Evolutionary conservation across 2,888 invertebrate species (phyloP).

Genomic region (Eurytoma adleriae): DNA sequence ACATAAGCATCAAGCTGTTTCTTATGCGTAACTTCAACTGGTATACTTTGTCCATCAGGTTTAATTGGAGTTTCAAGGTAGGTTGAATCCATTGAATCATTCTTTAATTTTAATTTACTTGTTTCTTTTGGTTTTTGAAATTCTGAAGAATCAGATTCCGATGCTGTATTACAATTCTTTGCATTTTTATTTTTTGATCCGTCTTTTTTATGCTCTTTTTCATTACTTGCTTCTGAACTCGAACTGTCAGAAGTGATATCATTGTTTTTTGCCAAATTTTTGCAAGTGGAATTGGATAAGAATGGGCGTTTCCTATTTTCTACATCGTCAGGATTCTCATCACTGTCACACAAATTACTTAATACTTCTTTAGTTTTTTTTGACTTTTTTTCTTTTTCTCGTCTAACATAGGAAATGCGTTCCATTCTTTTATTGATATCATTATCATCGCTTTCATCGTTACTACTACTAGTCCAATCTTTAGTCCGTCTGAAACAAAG

Average conservation of each 20-base stretch:
- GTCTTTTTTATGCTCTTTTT: background rate
- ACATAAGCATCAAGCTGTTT: conserved; percentile 41
- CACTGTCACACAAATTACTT: conserved; percentile 58
- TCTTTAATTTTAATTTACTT: conserved; percentile 14
- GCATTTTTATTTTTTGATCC: background rate
- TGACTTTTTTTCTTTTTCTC: conserved; percentile 37
- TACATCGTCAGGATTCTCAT: conserved; percentile 47
- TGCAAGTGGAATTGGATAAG: conserved; percentile 1
- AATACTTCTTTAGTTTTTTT: conserved; percentile 50
- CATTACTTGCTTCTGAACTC: conserved; percentile 6
- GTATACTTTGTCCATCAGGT: conserved; percentile 52
- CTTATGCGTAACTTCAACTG: conserved; percentile 44
- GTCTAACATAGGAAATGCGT: conserved; percentile 54
- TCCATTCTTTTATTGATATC: conserved; percentile 8
- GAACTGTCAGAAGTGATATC: conserved; percentile 14
- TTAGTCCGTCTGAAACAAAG: conserved; percentile 69
- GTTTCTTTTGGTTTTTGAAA: conserved; percentile 57
- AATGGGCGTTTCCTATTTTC: conserved; percentile 16
- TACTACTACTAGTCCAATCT: conserved; percentile 54
- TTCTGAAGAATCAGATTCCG: conserved; percentile 56
- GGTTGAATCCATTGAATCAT: no score
- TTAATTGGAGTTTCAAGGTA: conserved; percentile 23
- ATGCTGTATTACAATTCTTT: background rate
- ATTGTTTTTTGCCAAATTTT: background rate
- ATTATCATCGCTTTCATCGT: conserved; percentile 8